These are phyloP conservation scores for Drosophila trapezifrons DNA, from an alignment of 1,140 invertebrate species.

Conservation along the genomic window DNA sequence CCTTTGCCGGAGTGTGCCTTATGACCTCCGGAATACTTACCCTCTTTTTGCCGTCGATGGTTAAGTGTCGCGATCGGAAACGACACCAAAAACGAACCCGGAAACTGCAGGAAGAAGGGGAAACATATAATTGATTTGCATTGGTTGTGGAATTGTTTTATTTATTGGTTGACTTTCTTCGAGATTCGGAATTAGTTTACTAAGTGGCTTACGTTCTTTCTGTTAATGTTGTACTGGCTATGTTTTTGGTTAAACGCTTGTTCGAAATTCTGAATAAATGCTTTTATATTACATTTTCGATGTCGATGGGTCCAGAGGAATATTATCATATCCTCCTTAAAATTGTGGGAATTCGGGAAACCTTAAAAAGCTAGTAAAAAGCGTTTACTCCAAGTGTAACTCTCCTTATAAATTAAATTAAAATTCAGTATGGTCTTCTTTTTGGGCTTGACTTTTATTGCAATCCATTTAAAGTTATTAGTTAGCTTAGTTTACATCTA, in stretches of 20 bases:
- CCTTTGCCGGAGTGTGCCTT: constrained; percentile 68
- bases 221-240: constrained; percentile 38
- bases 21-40: constrained; percentile 55
- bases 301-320: neutral
- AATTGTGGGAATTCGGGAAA: too few relatives aligned
- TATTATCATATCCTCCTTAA: too few relatives aligned
- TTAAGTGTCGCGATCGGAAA: constrained; percentile 3
- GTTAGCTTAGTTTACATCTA: constrained; percentile 80
- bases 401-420: constrained; percentile 11
- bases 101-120: too few relatives aligned
- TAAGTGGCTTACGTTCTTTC: constrained; percentile 50
- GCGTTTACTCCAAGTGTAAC: neutral
- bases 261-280: constrained; percentile 27
- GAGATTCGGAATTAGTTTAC: constrained; percentile 50
- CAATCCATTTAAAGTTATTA: constrained; percentile 69
- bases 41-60: constrained; percentile 42
- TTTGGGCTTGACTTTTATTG: constrained; percentile 61
- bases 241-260: constrained; percentile 4
- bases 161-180: constrained; percentile 33
- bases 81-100: too few relatives aligned
- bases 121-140: too few relatives aligned
- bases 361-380: too few relatives aligned
- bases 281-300: constrained; percentile 51
- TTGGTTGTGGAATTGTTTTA: constrained; percentile 10
- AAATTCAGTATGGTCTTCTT: constrained; percentile 8